These are phyloP conservation scores for Cactoblastis cactorum DNA, from an alignment of 2,888 invertebrate species.

Conservation along the genomic window DNA sequence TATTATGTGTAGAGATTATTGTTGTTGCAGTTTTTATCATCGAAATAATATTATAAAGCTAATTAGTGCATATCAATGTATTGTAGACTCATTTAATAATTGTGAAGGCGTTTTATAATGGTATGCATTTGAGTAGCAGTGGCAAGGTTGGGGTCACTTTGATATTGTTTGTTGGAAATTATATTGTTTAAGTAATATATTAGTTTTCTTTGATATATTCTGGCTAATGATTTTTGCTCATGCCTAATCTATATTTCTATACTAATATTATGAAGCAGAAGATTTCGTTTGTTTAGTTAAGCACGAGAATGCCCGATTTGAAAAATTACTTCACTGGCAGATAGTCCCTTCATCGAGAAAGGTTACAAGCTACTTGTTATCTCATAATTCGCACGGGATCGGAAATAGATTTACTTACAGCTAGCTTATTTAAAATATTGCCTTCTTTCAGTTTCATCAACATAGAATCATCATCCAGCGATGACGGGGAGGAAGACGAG, in stretches of 20 bases:
- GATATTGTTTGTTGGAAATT: conserved; percentile 7
- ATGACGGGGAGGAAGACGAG: conserved; percentile 78
- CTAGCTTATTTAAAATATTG: not conserved
- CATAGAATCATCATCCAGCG: conserved; percentile 84
- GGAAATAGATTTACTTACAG: no score
- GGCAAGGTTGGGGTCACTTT: conserved; percentile 2
- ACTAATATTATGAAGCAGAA: no score
- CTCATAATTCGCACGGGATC: no score
- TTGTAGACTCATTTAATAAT: not conserved
- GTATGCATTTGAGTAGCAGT: not conserved
- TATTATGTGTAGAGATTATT: no score
- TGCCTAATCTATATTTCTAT: no score
- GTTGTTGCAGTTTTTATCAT: not conserved
- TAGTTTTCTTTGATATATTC: not conserved
- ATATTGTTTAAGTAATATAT: not conserved
- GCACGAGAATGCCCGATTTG: no score
- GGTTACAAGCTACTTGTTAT: no score
- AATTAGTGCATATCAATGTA: not conserved
- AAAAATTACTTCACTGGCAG: no score
- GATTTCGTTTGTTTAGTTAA: no score
- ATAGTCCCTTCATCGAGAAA: no score
- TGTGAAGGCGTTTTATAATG: not conserved
- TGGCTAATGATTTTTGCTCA: no score
- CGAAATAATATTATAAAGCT: not conserved
- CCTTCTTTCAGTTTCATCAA: conserved; percentile 77